These are phyloP conservation scores for Narcine bancroftii DNA, from an alignment of 2,113 vertebrate species.

Conservation along the genomic window DNA sequence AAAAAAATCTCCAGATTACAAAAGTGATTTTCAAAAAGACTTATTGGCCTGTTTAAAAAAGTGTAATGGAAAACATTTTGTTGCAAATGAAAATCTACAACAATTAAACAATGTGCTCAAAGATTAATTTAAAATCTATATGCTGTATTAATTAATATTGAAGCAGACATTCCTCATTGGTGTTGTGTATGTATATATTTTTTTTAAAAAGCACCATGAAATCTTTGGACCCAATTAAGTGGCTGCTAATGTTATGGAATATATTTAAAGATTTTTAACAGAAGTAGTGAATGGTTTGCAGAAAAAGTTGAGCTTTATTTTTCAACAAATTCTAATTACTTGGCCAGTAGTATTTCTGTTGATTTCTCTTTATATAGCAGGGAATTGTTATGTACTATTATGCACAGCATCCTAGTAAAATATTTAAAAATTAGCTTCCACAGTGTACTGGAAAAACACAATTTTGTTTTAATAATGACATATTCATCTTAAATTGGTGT, in stretches of 20 bases:
- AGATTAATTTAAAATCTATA: neutral
- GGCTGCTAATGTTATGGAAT: neutral
- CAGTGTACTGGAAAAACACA: too few relatives aligned
- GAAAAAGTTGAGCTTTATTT: neutral
- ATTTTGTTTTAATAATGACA: neutral
- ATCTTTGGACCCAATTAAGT: too few relatives aligned
- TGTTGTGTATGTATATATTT: too few relatives aligned
- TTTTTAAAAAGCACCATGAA: too few relatives aligned
- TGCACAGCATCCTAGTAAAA: neutral
- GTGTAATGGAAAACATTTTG: neutral
- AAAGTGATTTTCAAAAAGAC: neutral
- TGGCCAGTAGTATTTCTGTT: neutral
- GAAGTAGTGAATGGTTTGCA: neutral
- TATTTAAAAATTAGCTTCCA: neutral
- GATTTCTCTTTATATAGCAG: neutral
- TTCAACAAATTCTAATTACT: constrained; percentile 15
- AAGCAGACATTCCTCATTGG: too few relatives aligned
- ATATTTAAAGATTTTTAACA: neutral
- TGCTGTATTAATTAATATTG: too few relatives aligned
- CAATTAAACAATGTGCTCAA: neutral
- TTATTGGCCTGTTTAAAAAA: neutral
- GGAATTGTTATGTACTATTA: neutral
- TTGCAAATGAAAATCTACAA: neutral
- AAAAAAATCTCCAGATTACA: neutral
- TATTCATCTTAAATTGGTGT: neutral